Base-by-base conservation (phyloP, 2,113 vertebrate genomes). In the Thryonomys swinderianus region DNA sequence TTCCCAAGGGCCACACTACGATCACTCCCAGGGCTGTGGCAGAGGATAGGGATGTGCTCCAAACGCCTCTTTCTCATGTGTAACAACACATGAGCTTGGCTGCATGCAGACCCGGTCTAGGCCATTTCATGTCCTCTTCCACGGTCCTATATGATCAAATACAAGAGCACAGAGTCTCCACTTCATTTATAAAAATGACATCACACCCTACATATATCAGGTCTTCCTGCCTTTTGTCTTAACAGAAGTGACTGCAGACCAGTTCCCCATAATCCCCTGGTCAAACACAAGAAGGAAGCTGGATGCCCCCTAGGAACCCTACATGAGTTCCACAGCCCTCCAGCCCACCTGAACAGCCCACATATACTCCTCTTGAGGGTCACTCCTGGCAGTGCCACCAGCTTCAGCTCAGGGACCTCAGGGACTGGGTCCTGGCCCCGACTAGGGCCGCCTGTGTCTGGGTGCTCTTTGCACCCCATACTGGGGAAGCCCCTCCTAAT, bases 121-220 rank as follows among this genome's bases (percentile, higher is more conserved):
- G 7, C 7, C 57, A 16, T 5, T 9, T 80, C 16, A 1, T 1
- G 23, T 7, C 62, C 4, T 45, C 53, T 62, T 74, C 48, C n/a
- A 2, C 0, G 6, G 20, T 21, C 66, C 55, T 4, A 40, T 0
- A 1, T 2, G 25, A 73, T 80, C 62, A 40, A 9, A 80, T 1
- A 21, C 81, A 55, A 59, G n/a, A 0, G 5, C 0, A 3, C 5
- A 32, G n/a, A 78, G 64, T 76, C 37, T 17, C 30, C 10, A 4
- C 51, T 57, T 45, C 5, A 0, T 40, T 80, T 42, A 64, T 34
- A n/a, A 16, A 91, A 83, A 21, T 34, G 55, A 69, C 7, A 34
- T 8, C 37, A 2, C 11, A 0, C 7, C n/a, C 59, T 0, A 27
- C 18, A 8, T 0, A 37, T 4, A 17, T 85, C 78, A 10, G 37